These are phyloP conservation scores for Montifringilla adamsi DNA, from an alignment of 2,113 vertebrate species.

Conservation along the genomic window DNA sequence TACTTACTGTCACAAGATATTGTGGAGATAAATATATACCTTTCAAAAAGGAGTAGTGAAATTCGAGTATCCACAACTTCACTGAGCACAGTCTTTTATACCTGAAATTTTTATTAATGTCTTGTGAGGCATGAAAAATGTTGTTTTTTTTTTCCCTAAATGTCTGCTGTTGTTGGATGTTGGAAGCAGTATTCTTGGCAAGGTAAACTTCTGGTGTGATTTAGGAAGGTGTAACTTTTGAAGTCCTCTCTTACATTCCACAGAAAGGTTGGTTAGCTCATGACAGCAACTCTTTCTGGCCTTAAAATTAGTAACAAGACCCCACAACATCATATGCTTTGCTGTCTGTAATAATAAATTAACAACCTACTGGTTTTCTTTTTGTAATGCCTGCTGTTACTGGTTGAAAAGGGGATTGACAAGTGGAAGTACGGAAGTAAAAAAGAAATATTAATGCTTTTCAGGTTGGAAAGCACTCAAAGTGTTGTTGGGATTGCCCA, in stretches of 20 bases:
- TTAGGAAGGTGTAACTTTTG: background rate
- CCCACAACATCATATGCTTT: background rate
- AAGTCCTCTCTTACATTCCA: background rate
- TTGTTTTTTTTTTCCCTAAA: background rate
- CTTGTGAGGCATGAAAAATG: background rate
- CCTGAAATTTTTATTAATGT: background rate
- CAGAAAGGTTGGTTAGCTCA: background rate
- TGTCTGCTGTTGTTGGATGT: background rate
- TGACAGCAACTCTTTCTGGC: background rate
- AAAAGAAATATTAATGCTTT: background rate
- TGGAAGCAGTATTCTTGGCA: background rate
- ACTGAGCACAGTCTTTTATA: background rate
- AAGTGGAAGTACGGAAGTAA: background rate
- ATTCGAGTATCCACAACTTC: background rate
- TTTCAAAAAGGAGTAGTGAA: background rate
- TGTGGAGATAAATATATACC: background rate
- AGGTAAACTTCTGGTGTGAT: background rate
- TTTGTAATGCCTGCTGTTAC: background rate
- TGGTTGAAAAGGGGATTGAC: background rate
- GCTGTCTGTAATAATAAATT: background rate
- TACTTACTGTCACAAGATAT: background rate
- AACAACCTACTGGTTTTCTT: background rate
- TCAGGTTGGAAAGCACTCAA: background rate
- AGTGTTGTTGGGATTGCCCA: background rate
- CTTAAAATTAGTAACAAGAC: background rate